Evolutionary conservation across 1,140 invertebrate genomes (phyloP).

Genomic region (Bombus soroeensis): DNA sequence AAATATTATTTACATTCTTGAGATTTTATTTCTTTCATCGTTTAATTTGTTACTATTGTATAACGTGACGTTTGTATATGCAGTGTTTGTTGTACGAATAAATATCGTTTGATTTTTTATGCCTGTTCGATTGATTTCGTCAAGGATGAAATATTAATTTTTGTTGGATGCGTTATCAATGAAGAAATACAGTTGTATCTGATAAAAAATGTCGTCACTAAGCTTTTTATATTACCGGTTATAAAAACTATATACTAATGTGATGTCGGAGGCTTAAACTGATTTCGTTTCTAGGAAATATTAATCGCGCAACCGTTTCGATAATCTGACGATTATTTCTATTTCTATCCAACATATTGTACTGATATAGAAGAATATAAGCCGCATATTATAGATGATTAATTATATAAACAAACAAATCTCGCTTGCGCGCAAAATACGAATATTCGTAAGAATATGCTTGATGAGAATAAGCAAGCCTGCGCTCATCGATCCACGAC

Average conservation of each 20-base stretch:
- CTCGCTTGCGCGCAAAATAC: not conserved
- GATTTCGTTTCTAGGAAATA: not conserved
- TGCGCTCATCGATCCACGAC: slow-evolving; percentile 32
- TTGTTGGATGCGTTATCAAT: slow-evolving; percentile 27
- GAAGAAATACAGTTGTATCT: slow-evolving; percentile 20
- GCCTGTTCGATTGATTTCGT: slow-evolving; percentile 16
- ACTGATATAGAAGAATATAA: not conserved
- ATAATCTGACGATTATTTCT: not conserved
- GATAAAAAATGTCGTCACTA: not conserved
- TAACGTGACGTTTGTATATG: not conserved
- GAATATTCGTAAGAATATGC: not conserved
- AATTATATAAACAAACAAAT: not conserved
- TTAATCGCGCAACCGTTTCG: not conserved
- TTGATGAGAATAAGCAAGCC: not conserved
- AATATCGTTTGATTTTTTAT: not conserved
- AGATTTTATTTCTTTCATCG: not conserved
- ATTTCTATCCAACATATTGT: not conserved
- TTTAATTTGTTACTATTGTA: not conserved
- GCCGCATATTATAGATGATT: not conserved
- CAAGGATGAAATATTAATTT: not conserved
- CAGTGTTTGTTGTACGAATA: slow-evolving; percentile 3
- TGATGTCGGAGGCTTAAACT: slow-evolving; percentile 6
- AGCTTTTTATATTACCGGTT: not conserved
- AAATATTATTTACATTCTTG: slow-evolving; percentile 10
- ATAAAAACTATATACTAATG: slow-evolving; percentile 14